These are phyloP conservation scores for Hyposoter dolosus DNA, from an alignment of 2,888 invertebrate species.

Conservation along the genomic window DNA sequence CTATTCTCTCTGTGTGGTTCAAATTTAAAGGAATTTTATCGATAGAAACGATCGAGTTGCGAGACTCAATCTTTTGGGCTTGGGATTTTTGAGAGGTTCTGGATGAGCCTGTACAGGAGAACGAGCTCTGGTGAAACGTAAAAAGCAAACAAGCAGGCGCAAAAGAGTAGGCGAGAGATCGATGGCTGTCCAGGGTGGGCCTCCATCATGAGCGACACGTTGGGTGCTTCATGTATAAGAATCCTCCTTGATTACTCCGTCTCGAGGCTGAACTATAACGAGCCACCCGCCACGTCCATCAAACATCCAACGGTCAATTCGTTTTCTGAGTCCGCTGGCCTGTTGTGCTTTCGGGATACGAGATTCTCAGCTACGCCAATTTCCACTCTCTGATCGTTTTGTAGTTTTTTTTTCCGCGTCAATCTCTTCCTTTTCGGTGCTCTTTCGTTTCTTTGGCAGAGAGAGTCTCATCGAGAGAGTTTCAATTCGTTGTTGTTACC, in stretches of 20 bases:
- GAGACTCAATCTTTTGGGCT: neutral
- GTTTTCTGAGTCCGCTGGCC: slow-evolving; percentile 72
- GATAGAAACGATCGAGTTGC: no score
- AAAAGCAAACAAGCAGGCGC: slow-evolving; percentile 75
- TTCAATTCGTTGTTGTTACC: slow-evolving; percentile 4
- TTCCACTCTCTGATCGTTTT: slow-evolving; percentile 24
- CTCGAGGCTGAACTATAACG: slow-evolving; percentile 78
- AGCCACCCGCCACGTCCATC: slow-evolving; percentile 84
- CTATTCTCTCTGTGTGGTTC: no score
- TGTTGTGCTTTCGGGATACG: slow-evolving; percentile 49
- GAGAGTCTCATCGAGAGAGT: neutral
- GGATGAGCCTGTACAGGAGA: slow-evolving; percentile 48
- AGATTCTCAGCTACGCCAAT: slow-evolving; percentile 32
- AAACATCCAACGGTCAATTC: slow-evolving; percentile 80
- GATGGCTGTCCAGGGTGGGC: slow-evolving; percentile 80
- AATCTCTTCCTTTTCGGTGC: slow-evolving; percentile 15
- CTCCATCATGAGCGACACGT: slow-evolving; percentile 84
- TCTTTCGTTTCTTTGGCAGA: slow-evolving; percentile 47
- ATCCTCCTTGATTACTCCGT: slow-evolving; percentile 81
- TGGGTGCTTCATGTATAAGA: slow-evolving; percentile 79
- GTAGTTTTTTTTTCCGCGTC: slow-evolving; percentile 35
- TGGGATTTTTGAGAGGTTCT: slow-evolving; percentile 24
- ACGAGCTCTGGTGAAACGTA: slow-evolving; percentile 40
- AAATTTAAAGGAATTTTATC: no score
- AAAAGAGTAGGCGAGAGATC: slow-evolving; percentile 76